These are phyloP conservation scores for Echinarachnius parma DNA, from an alignment of 53 echinoderm and acorn worm species.

Conservation along the genomic window DNA sequence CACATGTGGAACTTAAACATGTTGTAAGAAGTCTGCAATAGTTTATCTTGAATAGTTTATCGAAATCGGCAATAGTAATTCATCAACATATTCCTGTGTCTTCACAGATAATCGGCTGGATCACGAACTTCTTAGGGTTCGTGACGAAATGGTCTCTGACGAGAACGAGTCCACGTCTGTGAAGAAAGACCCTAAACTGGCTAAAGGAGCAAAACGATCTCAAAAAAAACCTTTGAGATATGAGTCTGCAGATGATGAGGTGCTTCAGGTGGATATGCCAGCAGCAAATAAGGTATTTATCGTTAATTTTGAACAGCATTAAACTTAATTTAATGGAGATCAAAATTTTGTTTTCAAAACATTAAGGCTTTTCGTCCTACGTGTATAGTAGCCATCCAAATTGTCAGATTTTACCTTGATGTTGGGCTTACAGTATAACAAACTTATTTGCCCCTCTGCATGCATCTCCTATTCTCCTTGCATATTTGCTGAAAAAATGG, in stretches of 20 bases:
- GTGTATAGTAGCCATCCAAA: conserved; percentile 1
- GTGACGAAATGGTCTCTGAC: conserved; percentile 4
- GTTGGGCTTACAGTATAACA: conserved; percentile 4
- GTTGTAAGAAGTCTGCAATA: no score
- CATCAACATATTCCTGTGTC: conserved; percentile 1
- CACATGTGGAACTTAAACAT: no score
- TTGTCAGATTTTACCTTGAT: conserved; percentile 4
- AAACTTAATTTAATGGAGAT: conserved; percentile 3
- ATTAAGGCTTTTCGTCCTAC: conserved; percentile 5
- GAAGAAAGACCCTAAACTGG: conserved; percentile 5
- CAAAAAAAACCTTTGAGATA: conserved; percentile 7
- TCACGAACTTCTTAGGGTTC: background rate
- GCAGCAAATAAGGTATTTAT: conserved; percentile 6
- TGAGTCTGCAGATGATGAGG: conserved; percentile 4
- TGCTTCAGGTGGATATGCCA: background rate
- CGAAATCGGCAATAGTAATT: no score
- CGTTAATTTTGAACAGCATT: background rate
- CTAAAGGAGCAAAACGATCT: conserved; percentile 9
- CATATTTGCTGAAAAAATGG: conserved; percentile 4
- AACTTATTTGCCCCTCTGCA: conserved; percentile 4
- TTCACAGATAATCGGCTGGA: conserved; percentile 4
- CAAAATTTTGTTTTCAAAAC: conserved; percentile 3
- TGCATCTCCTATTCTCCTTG: conserved; percentile 4
- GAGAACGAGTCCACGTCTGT: conserved; percentile 1
- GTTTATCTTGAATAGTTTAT: no score